Conservation (phyloP, 2,888 invertebrate genomes). For the Folsomia candida region DNA sequence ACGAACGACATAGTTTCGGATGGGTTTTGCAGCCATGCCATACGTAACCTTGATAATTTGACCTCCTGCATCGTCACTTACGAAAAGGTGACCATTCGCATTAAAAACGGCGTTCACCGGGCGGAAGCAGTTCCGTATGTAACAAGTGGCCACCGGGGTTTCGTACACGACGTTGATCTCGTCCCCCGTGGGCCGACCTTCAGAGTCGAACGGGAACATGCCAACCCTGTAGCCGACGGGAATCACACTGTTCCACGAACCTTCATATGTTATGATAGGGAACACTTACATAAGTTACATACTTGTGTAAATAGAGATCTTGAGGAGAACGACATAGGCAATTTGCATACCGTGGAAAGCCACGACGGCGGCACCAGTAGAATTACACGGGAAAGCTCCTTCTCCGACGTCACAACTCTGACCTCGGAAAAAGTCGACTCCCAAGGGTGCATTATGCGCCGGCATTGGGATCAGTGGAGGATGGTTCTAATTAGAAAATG, state of each 20-base stretch:
- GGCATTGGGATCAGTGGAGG: constrained; percentile 40
- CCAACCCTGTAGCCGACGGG: constrained; percentile 41
- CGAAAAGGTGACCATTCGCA: constrained; percentile 34
- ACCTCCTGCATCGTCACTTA: constrained; percentile 30
- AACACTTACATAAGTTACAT: too few species aligned
- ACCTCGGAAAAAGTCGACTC: constrained; percentile 38
- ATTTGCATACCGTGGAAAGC: constrained; percentile 34
- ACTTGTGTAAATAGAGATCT: too few species aligned
- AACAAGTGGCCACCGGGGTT: background rate
- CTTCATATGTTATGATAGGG: too few species aligned
- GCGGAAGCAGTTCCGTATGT: too few species aligned
- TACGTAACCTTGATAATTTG: constrained; percentile 38
- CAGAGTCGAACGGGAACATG: constrained; percentile 22
- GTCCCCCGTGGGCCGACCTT: constrained; percentile 36
- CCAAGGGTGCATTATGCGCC: constrained; percentile 47
- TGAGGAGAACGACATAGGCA: background rate
- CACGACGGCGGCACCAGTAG: constrained; percentile 40
- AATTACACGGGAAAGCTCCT: constrained; percentile 42
- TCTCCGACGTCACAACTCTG: constrained; percentile 20
- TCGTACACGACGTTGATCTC: constrained; percentile 32
- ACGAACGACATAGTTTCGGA: too few species aligned
- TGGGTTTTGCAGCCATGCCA: constrained; percentile 2
- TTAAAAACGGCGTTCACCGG: constrained; percentile 44
- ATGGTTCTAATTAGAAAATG: constrained; percentile 35
- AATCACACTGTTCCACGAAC: constrained; percentile 31